A percentile compares a stretch with the other conserved stretches of the same genome.
These are phyloP conservation scores for Mesoclemmys tuberculata DNA, from an alignment of 2,113 vertebrate species.

Conservation along the genomic window DNA sequence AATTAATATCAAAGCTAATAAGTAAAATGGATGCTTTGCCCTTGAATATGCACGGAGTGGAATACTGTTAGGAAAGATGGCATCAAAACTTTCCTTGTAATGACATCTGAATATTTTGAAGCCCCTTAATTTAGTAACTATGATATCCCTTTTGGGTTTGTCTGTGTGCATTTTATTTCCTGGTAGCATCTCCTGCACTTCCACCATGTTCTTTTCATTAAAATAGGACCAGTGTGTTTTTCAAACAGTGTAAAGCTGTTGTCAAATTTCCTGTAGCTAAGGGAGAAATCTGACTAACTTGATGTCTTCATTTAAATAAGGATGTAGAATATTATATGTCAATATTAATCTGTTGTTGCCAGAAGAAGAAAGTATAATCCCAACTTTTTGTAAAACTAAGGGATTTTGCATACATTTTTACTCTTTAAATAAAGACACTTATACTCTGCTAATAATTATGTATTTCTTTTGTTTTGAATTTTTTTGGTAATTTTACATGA, in stretches of 20 bases:
- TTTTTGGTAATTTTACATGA: conserved; percentile 83
- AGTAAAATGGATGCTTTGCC: not conserved
- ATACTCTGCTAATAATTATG: conserved; percentile 79
- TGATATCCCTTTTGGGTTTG: conserved; percentile 5
- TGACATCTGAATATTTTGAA: conserved; percentile 7
- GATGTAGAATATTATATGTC: conserved; percentile 74
- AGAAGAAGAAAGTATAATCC: conserved; percentile 69
- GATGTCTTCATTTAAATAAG: conserved; percentile 72
- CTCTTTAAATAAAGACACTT: conserved; percentile 83
- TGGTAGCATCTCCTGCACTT: conserved; percentile 61
- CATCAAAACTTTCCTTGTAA: conserved; percentile 31
- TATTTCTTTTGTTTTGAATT: conserved; percentile 78
- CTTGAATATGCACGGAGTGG: not conserved
- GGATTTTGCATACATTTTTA: conserved; percentile 85
- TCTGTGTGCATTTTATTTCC: conserved; percentile 24
- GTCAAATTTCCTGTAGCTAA: conserved; percentile 46
- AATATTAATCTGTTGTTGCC: conserved; percentile 70
- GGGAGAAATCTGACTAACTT: conserved; percentile 74
- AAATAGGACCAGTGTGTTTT: conserved; percentile 55
- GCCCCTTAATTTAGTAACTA: conserved; percentile 3
- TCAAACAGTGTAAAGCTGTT: conserved; percentile 54
- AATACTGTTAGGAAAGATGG: not conserved
- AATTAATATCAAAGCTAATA: not conserved
- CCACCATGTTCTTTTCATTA: conserved; percentile 51
- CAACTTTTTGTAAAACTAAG: conserved; percentile 81